Conservation (phyloP, 2,797 vertebrate genomes). For the Fringilla coelebs region DNA sequence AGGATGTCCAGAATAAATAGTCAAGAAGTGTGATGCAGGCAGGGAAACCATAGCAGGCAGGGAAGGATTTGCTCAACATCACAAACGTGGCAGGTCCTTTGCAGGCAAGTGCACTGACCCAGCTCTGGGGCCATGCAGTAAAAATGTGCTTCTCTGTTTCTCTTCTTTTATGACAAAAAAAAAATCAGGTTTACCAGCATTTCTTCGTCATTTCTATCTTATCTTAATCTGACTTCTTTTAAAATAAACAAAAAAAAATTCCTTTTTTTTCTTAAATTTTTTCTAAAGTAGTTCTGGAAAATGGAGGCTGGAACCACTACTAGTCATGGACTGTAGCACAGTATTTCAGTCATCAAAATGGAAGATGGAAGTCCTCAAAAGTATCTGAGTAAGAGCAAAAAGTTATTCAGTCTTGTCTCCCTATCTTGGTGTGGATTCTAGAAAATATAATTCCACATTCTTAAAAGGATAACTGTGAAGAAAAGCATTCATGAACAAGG, state of each 20-base stretch:
- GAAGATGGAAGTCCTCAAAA: background rate
- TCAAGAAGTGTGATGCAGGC: background rate
- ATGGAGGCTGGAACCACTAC: background rate
- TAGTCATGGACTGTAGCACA: background rate
- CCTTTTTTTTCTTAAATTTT: background rate
- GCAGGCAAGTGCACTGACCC: background rate
- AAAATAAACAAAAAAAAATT: background rate
- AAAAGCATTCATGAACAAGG: background rate
- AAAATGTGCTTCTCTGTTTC: background rate
- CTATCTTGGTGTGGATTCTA: background rate
- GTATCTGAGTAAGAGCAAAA: background rate
- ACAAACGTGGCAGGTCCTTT: background rate
- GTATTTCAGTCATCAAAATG: background rate
- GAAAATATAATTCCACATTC: background rate
- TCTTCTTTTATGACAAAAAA: background rate
- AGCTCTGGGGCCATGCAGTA: rapidly evolving
- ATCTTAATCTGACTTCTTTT: background rate
- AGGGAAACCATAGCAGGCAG: background rate
- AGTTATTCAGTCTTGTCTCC: background rate
- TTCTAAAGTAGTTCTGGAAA: background rate
- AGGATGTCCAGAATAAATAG: background rate
- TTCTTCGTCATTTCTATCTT: background rate
- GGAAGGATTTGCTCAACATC: background rate
- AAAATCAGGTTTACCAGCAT: background rate
- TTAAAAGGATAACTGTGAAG: background rate